Percentiles rank a stretch among this genome's conserved stretches.
phyloP scores from a whole-genome alignment of 2,797 vertebrate genomes.

The Notolabrus celidotus region DNA sequence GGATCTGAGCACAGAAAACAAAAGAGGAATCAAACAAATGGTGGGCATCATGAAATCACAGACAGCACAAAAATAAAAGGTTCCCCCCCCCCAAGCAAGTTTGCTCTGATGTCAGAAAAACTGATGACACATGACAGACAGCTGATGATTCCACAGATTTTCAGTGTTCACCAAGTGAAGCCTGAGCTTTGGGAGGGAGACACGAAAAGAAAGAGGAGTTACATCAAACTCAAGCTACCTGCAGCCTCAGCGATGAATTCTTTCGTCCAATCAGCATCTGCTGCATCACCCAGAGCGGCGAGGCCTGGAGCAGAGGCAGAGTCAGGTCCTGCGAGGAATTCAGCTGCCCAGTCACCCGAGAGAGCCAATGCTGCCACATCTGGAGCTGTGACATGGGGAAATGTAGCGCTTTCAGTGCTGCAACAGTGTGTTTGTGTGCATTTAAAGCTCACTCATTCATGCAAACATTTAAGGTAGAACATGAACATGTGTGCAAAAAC shows the following conservation, averaged over 20 bases:
- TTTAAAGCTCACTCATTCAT: neutral
- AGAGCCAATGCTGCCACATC: slow-evolving; percentile 95
- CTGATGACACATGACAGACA: slow-evolving; percentile 12
- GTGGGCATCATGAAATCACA: slow-evolving; percentile 24
- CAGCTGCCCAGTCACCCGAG: slow-evolving; percentile 95
- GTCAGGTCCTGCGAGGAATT: slow-evolving; percentile 88
- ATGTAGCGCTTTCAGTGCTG: slow-evolving; percentile 4
- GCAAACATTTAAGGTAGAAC: neutral
- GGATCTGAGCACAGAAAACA: slow-evolving; percentile 84
- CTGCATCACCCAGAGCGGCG: slow-evolving; percentile 87
- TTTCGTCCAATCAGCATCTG: slow-evolving; percentile 95
- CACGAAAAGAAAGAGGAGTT: neutral
- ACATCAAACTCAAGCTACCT: slow-evolving; percentile 82
- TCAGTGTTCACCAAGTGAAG: slow-evolving; percentile 17
- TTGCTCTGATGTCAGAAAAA: slow-evolving; percentile 26
- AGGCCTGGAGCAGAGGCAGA: slow-evolving; percentile 83
- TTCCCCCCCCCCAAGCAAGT: neutral
- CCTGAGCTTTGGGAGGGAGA: slow-evolving; percentile 1
- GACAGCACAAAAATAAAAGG: slow-evolving; percentile 11
- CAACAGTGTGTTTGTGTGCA: neutral
- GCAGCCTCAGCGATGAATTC: slow-evolving; percentile 97
- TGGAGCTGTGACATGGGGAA: slow-evolving; percentile 85
- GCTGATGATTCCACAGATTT: slow-evolving; percentile 33
- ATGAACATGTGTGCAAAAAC: neutral
- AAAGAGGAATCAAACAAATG: neutral